Percentiles rank a stretch among this genome's conserved stretches.
These are phyloP conservation scores for Hymenopus coronatus DNA, from an alignment of 2,888 invertebrate genomes.

Conservation along the genomic window DNA sequence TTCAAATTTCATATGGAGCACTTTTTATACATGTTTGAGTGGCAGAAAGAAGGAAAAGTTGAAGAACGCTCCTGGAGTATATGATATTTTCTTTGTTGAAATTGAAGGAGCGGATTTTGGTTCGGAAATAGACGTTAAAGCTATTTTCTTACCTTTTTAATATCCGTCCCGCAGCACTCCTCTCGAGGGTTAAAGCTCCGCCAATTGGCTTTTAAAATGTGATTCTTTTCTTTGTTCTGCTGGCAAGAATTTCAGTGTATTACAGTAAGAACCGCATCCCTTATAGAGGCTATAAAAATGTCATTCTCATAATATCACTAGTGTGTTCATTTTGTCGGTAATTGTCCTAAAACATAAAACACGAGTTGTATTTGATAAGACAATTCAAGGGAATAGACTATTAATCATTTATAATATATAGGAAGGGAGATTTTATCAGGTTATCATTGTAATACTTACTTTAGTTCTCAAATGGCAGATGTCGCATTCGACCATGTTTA, in stretches of 20 bases:
- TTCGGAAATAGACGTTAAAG: slow-evolving; percentile 18
- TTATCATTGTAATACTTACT: too few species aligned
- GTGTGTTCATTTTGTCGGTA: too few species aligned
- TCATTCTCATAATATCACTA: background rate
- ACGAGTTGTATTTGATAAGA: too few species aligned
- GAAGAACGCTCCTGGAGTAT: background rate
- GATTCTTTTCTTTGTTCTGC: background rate
- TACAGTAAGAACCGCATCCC: background rate
- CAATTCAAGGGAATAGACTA: too few species aligned
- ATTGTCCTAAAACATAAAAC: too few species aligned
- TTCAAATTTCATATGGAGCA: slow-evolving; percentile 32
- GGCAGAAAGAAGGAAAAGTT: slow-evolving; percentile 24
- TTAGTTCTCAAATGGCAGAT: too few species aligned
- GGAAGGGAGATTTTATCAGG: too few species aligned
- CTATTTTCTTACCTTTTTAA: slow-evolving; percentile 25
- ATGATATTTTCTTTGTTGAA: slow-evolving; percentile 29
- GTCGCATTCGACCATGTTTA: too few species aligned
- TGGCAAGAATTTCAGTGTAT: background rate
- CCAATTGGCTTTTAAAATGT: slow-evolving; percentile 29
- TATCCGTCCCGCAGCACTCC: background rate
- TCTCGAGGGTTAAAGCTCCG: slow-evolving; percentile 5
- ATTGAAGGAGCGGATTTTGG: slow-evolving; percentile 19
- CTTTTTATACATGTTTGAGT: slow-evolving; percentile 26
- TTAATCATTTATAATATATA: too few species aligned
- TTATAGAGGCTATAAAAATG: background rate